These are phyloP conservation scores for Octopus bimaculoides DNA, from an alignment of 1,140 invertebrate genomes.

Conservation along the genomic window DNA sequence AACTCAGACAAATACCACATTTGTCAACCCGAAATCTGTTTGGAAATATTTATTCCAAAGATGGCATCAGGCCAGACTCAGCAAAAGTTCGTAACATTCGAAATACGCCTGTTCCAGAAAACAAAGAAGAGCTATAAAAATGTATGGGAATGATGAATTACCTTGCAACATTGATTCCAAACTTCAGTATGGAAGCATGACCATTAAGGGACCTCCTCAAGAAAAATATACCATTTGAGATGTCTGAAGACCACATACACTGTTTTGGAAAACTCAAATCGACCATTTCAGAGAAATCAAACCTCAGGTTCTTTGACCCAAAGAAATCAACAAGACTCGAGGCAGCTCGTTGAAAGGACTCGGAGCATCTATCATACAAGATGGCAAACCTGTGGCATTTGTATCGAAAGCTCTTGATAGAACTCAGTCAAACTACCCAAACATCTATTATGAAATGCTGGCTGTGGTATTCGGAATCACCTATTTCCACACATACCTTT, in stretches of 20 bases:
- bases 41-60: constrained; percentile 46
- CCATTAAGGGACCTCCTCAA: background rate
- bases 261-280: no score
- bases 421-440: background rate
- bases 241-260: no score
- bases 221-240: background rate
- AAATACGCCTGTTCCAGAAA: background rate
- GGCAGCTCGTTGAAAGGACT: no score
- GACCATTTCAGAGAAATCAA: no score
- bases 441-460: no score
- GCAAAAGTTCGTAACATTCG: constrained; percentile 12
- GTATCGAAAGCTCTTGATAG: background rate
- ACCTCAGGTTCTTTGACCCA: no score
- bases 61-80: constrained; percentile 50
- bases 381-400: no score
- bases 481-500: constrained; percentile 14
- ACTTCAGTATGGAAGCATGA: background rate
- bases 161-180: background rate
- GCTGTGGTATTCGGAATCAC: no score
- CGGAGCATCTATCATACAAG: no score
- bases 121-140: background rate
- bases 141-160: background rate
- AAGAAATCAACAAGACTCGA: no score
- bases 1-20: constrained; percentile 26
- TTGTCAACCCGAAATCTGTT: constrained; percentile 39